Evolutionary conservation across 2,888 invertebrate genomes (phyloP).

Genomic region (Acanthopleura granulata): DNA sequence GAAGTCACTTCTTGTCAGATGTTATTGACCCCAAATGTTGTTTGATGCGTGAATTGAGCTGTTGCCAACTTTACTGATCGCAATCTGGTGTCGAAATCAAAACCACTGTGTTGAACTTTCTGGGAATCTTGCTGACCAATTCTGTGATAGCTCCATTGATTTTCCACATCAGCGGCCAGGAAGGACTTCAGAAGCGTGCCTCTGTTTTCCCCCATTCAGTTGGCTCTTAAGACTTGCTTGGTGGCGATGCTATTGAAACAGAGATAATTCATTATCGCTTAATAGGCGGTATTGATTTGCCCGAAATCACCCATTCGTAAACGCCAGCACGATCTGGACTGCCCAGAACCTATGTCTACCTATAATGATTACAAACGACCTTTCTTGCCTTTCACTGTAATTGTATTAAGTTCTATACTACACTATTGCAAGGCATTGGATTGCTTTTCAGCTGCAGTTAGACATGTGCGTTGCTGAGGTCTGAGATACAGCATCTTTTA

Average conservation of each 20-base stretch:
- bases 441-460: too few species aligned
- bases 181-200: not conserved
- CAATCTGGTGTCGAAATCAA: not conserved
- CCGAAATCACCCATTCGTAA: not conserved
- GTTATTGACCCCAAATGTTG: not conserved
- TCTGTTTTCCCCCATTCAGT: not conserved
- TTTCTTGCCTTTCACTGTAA: too few species aligned
- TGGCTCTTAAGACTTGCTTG: not conserved
- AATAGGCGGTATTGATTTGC: not conserved
- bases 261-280: conserved; percentile 3
- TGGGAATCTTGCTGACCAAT: not conserved
- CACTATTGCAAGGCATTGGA: too few species aligned
- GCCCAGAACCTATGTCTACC: too few species aligned
- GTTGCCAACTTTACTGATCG: not conserved
- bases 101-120: not conserved
- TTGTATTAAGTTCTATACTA: too few species aligned
- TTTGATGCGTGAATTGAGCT: not conserved
- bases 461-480: too few species aligned
- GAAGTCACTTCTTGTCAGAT: too few species aligned
- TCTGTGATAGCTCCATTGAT: not conserved
- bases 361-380: too few species aligned
- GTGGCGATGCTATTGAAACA: not conserved
- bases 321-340: not conserved
- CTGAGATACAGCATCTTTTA: too few species aligned
- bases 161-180: not conserved